These are phyloP conservation scores for Marcusenius ussheri DNA, from an alignment of 2,113 vertebrate species.

Conservation along the genomic window DNA sequence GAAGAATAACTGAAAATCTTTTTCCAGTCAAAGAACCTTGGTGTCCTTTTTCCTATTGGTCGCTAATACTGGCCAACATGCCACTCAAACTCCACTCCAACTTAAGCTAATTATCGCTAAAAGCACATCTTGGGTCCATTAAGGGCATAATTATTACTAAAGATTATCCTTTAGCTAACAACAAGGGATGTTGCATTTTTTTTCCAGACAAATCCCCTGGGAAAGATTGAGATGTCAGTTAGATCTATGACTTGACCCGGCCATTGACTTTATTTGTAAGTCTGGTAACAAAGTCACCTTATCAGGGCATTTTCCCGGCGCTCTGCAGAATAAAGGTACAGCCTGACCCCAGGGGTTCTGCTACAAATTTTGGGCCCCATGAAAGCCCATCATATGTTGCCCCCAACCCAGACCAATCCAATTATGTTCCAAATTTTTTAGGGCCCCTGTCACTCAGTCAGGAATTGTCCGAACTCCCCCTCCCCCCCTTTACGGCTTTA, in stretches of 20 bases:
- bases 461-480: background rate
- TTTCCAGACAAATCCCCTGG: background rate
- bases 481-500: background rate
- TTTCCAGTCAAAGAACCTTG: background rate
- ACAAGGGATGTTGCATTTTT: background rate
- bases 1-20: background rate
- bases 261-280: background rate
- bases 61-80: background rate
- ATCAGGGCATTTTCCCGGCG: no score
- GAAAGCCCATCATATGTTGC: background rate
- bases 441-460: background rate
- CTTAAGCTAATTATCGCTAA: background rate
- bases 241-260: background rate
- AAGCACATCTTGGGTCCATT: background rate
- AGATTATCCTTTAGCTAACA: background rate
- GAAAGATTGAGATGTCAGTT: background rate
- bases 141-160: background rate
- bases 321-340: background rate
- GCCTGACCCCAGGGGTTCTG: background rate
- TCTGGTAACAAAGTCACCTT: background rate
- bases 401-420: no score
- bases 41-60: background rate
- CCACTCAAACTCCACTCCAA: background rate
- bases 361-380: background rate
- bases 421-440: background rate